Base-by-base conservation (phyloP, 1,140 invertebrate species). In the Papilio aristodemus region DNA sequence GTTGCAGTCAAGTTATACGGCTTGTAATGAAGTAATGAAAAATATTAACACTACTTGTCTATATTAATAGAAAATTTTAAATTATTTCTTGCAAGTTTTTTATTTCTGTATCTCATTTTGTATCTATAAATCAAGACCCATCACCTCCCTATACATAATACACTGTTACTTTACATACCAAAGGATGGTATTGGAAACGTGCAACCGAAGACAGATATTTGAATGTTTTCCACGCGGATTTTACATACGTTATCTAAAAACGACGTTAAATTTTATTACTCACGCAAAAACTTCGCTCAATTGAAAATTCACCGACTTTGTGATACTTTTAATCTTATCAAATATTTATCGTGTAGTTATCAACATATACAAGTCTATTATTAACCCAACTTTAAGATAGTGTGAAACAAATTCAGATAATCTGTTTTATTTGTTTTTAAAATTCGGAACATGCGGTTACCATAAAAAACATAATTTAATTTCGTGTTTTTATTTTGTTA, bases 401-500 rank as follows among this genome's bases (percentile, higher is more conserved):
- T 11, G 19, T 1, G 14, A 50, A 50, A 54, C 22, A 54, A 13
- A 54, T 10, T 54, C 19, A 22, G 46, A 25, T 22, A 54, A 54
- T 54, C 9, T 9, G 22, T 54, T 54, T 54, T 54, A 54, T 54
- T 54, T 54, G 46, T 54, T 54, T 22, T 54, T 54, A 54, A n/a
- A 54, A 54, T 54, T 54, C 19, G 9, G 46, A 54, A 54, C 46
- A 54, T 14, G 43, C 14, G 3, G 43, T 54, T 54, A 19, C 22
- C 46, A 54, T 54, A 8, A 50, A 13, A 4, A 3, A 54, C 19
- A 25, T 4, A 54, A 11, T 4, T 22, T 13, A 17, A 17, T 54
- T 11, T 54, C 10, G 19, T 11, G 9, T 54, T 54, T 43, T 50
- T 19, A n/a, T n/a, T n/a, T n/a, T n/a, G n/a, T n/a, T n/a, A n/a